Conservation (phyloP, 2,113 vertebrate genomes). For the Stegostoma tigrinum region DNA sequence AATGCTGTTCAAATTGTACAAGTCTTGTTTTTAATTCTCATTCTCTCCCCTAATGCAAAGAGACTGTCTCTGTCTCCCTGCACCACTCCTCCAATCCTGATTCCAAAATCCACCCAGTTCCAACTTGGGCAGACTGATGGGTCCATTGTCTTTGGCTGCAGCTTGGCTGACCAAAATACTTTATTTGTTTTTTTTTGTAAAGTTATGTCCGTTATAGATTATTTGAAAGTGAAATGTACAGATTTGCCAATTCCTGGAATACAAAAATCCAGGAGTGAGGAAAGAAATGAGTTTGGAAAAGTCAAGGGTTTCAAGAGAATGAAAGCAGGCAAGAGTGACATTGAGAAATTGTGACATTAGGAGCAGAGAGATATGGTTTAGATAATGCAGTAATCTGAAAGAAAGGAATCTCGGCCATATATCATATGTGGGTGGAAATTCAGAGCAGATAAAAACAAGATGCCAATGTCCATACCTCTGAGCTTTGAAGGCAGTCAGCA, state of each 20-base stretch:
- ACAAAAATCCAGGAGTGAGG: not conserved
- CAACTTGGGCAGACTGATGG: not conserved
- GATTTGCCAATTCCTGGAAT: not conserved
- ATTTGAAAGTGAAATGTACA: not conserved
- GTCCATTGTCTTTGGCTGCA: not conserved
- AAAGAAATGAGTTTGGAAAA: not conserved
- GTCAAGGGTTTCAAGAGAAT: not conserved
- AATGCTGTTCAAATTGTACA: accelerated
- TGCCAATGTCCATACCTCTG: not conserved
- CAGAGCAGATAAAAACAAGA: too few relatives aligned
- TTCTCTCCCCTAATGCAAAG: not conserved
- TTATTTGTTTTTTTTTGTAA: not conserved
- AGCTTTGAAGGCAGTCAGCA: not conserved
- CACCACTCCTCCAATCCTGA: too few relatives aligned
- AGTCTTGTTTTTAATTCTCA: not conserved
- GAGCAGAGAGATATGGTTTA: not conserved
- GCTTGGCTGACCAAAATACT: not conserved
- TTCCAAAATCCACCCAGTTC: too few relatives aligned
- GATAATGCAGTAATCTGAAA: not conserved
- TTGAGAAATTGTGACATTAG: not conserved
- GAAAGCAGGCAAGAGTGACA: not conserved
- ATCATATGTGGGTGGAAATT: not conserved
- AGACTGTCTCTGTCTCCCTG: not conserved
- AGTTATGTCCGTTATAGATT: not conserved
- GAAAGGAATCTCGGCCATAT: not conserved